Conservation (phyloP, 1,140 invertebrate species). For the Zaprionus camerounensis region DNA sequence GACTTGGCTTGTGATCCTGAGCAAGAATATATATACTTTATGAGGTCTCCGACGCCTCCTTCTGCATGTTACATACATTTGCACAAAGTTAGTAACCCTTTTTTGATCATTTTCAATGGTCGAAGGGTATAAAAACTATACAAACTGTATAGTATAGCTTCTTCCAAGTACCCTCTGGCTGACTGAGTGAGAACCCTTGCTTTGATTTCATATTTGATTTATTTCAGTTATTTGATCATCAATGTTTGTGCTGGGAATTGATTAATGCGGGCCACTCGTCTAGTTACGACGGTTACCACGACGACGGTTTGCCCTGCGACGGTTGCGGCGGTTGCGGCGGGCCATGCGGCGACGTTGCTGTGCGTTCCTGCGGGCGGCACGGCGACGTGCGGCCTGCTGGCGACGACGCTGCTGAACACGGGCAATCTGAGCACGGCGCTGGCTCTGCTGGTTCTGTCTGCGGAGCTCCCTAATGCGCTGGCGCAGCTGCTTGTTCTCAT, state of each 20-base stretch:
- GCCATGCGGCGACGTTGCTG: conserved; percentile 14
- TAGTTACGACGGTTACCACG: conserved; percentile 48
- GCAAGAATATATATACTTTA: no score
- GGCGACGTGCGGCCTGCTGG: not conserved
- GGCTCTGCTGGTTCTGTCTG: not conserved
- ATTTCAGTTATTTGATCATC: conserved; percentile 12
- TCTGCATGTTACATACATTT: no score
- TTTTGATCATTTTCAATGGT: no score
- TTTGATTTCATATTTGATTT: conserved; percentile 36
- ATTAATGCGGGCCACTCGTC: not conserved
- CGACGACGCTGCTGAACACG: conserved; percentile 8
- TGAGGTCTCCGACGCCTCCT: no score
- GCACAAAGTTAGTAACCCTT: no score
- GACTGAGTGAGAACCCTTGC: not conserved
- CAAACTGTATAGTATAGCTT: no score
- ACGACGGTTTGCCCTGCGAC: conserved; percentile 30
- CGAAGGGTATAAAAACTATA: no score
- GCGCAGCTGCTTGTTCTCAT: conserved; percentile 41
- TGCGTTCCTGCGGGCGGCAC: not conserved
- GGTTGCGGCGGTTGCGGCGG: conserved; percentile 18
- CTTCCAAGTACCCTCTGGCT: no score
- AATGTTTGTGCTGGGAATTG: not conserved
- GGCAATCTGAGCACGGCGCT: conserved; percentile 1
- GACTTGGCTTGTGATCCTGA: no score
- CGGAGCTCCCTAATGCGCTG: conserved; percentile 16